Evolutionary conservation across 2,888 invertebrate species (phyloP), one percentile per base, ranked within the genome.

Genomic region (Morinoia aosen): DNA sequence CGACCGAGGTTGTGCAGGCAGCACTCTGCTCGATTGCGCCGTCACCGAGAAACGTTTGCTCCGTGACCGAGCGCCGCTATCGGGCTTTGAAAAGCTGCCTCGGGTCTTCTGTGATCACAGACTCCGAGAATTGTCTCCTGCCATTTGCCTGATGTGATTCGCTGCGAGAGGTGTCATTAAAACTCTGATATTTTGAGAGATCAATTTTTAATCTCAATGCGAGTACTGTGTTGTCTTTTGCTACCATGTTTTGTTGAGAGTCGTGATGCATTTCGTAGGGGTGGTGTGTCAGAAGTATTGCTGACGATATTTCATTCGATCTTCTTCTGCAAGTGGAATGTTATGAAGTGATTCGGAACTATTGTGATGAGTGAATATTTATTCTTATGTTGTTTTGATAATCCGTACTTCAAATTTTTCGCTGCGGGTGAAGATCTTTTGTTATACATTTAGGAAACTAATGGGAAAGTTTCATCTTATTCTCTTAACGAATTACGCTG

Each of bases 91-190:
- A 76, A 76, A 16, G 33, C 76, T 25, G 33, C 76, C 10, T 33
- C 76, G 76, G 61, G 61, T 16, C 8, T 76, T 76, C 33, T 19
- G 76, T 76, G 76, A 76, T 76, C 76, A 76, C 76, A 76, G 25
- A 33, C 76, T 33, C 76, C 76, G 76, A 33, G 76, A 33, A 76
- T 76, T 76, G 76, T 76, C 76, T 76, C 76, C 12, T 76, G 76
- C 76, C 76, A 76, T 76, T 76, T 76, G 76, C 76, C 33, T 76
- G 76, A 76, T 76, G 76, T 76, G 76, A 76, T 76, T 76, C 76
- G 76, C 76, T 0, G 33, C 76, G 25, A 25, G 25, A 76, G 76
- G 76, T 76, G 33, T 33, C 25, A 19, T 76, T 76, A 76, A 76
- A 76, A 33, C 76, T 10, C 25, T 25, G 25, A 76, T 76, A 25